Evolutionary conservation across 2,113 vertebrate species (phyloP), one percentile per base, ranked within the genome.

Genomic region (Lagopus muta): DNA sequence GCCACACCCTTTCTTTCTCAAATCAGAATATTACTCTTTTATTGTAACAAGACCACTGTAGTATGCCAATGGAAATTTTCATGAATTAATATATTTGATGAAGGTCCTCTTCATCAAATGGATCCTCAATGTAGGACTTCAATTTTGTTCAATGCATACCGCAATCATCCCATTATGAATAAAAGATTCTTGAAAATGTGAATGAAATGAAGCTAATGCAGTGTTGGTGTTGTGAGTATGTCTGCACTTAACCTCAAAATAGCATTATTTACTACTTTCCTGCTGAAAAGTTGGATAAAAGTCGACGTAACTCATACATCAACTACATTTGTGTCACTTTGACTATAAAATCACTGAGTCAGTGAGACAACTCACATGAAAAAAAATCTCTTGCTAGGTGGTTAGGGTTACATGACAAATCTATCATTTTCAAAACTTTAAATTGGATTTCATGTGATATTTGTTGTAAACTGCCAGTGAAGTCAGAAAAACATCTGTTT

Each of bases 21-120:
- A 78, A 67, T 25, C 4, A 8, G n/a, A 34, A 48, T 79, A 71
- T 72, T 75, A 54, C 30, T 70, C 65, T 72, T 86, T 69, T 13
- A 13, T 73, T 82, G 36, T 2, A 70, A 20, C 30, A 28, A 9
- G 25, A 40, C 18, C 8, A 25, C 87, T 89, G 36, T 14, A 21
- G 34, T 14, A 66, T 89, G 13, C 28, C 64, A 73, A 45, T 25
- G 13, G 42, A 86, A 71, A 77, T 64, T 67, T 67, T 78, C 19
- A 61, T 28, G 64, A 86, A 74, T 57, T 4, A 69, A 77, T 71
- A 47, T 40, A 70, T 88, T 40, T 40, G 32, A 36, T 61, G 16
- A 85, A 70, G 45, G 27, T 70, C 40, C 74, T 86, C 91, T 69
- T 95, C 82, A 78, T 83, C 75, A 92, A 19, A 65, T 40, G 15